Percentiles rank a stretch among this genome's conserved stretches.
These are phyloP conservation scores for Xenopus petersii DNA, from an alignment of 2,797 vertebrate species.

Conservation along the genomic window DNA sequence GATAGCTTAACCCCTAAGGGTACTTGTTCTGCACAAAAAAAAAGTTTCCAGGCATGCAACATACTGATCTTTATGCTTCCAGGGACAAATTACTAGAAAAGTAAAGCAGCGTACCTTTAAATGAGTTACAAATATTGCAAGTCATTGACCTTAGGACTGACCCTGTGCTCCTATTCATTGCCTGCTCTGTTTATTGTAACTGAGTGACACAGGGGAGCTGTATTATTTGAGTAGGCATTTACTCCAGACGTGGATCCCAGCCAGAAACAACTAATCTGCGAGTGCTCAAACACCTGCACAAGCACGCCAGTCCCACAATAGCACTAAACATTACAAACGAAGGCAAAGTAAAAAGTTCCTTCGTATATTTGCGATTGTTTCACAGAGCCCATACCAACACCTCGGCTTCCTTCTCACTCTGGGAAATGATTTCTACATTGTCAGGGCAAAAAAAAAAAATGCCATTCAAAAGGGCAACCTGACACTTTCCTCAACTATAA, in stretches of 20 bases:
- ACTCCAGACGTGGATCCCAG: slow-evolving; percentile 55
- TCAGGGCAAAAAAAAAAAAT: slow-evolving; percentile 15
- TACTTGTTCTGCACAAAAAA: too few species aligned
- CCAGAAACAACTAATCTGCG: slow-evolving; percentile 60
- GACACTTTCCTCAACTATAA: slow-evolving; percentile 22
- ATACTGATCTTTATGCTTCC: neutral
- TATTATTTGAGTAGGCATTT: slow-evolving; percentile 52
- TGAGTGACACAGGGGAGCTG: slow-evolving; percentile 51
- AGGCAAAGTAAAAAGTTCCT: slow-evolving; percentile 44
- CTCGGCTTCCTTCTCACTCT: slow-evolving; percentile 30
- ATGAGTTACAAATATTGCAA: slow-evolving; percentile 48
- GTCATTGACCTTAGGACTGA: slow-evolving; percentile 47
- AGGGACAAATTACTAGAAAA: neutral
- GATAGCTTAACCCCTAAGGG: too few species aligned
- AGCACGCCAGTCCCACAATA: slow-evolving; percentile 52
- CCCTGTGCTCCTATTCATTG: slow-evolving; percentile 45
- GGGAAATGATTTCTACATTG: slow-evolving; percentile 28
- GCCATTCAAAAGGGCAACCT: slow-evolving; percentile 20
- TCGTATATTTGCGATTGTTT: slow-evolving; percentile 40
- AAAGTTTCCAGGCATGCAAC: neutral
- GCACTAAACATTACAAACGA: slow-evolving; percentile 45
- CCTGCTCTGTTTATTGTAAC: slow-evolving; percentile 53
- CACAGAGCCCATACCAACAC: slow-evolving; percentile 28
- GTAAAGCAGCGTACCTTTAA: slow-evolving; percentile 37
- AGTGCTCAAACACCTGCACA: slow-evolving; percentile 60